Percentiles rank a stretch among this genome's conserved stretches.
phyloP scores from a whole-genome alignment of 2,113 vertebrate species.

The Opisthocomus hoazin region DNA sequence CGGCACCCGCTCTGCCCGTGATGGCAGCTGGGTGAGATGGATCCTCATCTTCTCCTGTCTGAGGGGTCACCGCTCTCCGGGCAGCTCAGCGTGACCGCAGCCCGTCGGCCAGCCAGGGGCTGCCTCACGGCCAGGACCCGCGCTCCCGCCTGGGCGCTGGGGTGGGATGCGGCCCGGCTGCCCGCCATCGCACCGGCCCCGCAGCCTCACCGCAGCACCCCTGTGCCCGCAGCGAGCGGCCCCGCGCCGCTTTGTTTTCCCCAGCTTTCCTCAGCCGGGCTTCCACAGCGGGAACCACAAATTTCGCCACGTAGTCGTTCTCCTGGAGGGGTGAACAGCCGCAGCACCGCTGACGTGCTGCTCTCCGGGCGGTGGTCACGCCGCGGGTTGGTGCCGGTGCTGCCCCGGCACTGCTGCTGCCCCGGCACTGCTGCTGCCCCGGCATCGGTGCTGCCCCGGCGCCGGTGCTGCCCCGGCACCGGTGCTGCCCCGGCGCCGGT shows the following conservation, averaged over 20 bases:
- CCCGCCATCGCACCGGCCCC: neutral
- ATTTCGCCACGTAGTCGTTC: neutral
- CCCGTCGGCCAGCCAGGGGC: neutral
- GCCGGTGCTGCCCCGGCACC: too few relatives aligned
- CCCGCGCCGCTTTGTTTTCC: neutral
- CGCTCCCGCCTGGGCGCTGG: neutral
- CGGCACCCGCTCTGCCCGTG: accelerated
- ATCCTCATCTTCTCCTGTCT: too few relatives aligned
- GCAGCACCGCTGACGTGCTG: neutral
- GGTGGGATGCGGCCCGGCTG: neutral
- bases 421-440: too few relatives aligned
- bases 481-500: too few relatives aligned
- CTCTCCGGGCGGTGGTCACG: accelerated
- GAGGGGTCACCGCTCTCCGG: neutral
- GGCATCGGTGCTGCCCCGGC: too few relatives aligned
- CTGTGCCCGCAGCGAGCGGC: neutral
- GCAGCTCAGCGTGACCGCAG: accelerated
- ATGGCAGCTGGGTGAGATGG: neutral
- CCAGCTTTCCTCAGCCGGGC: neutral
- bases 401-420: too few relatives aligned
- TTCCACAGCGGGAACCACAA: neutral
- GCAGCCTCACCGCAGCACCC: accelerated
- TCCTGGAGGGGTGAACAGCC: neutral
- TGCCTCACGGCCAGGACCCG: neutral
- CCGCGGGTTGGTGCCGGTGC: neutral